Evolutionary conservation across 1,140 invertebrate genomes (phyloP), one percentile per base, ranked within the genome.

Genomic region (Bombus waltoni): DNA sequence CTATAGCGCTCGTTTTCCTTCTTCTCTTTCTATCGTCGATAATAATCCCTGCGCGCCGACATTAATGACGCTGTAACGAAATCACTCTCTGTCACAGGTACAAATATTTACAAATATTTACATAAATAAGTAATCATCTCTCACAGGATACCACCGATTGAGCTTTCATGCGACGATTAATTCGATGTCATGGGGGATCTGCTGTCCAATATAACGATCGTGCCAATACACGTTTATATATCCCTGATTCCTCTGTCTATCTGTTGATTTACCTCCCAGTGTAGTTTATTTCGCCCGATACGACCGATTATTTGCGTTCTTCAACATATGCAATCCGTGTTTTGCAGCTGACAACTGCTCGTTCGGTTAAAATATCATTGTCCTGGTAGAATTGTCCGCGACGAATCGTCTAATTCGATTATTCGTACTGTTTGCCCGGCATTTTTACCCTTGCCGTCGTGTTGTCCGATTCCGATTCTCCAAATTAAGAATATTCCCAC

Each of bases 41-140:
- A 66, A 71, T 74, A 53, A 32, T 57, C 70, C 83, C 53, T 85
- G 77, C 77, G 65, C 59, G 6, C 32, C 65, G n/a, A 15, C 6
- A 22, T 38, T 5, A 28, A 25, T 15, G 38, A 13, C 73, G 40
- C 13, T 42, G 28, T 62, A 77, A 77, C 57, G 75, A 65, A 71
- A 90, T 68, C 81, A 81, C 73, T 86, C 88, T 85, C 76, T 70
- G 92, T 89, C 91, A 88, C 90, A 93, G 85, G 90, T 91, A 91
- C 85, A 86, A 85, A 90, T 95, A 95, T 95, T 92, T 95, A 95
- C 94, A 94, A 91, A 83, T 95, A 94, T 95, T 94, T 94, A 95
- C 93, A 95, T 75, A 83, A 75, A 80, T 82, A 87, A 85, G 77
- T 86, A 91, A 89, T 93, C 91, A 90, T 92, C 90, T 90, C 91